phyloP scores from a whole-genome alignment of 1,140 invertebrate species.

The Aphidius gifuensis region DNA sequence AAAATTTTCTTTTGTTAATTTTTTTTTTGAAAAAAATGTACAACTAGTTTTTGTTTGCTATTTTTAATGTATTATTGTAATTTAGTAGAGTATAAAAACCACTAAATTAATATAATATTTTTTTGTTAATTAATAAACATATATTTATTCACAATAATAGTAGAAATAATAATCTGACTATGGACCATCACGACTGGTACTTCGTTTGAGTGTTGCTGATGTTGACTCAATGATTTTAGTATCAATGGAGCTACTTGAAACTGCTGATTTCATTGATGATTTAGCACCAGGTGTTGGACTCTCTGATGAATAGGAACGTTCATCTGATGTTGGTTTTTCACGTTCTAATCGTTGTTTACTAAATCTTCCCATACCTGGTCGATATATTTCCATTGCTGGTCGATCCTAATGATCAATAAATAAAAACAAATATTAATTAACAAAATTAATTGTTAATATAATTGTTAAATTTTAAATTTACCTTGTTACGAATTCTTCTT shows the following conservation, averaged over 20 bases:
- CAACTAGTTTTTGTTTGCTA: too few relatives aligned
- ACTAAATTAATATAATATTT: too few relatives aligned
- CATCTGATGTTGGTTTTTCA: constrained; percentile 56
- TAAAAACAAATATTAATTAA: constrained; percentile 8
- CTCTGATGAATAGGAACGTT: constrained; percentile 45
- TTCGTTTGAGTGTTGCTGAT: constrained; percentile 53
- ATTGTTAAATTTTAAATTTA: constrained; percentile 36
- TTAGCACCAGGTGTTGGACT: constrained; percentile 45
- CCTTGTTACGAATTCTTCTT: constrained; percentile 67
- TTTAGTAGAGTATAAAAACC: too few relatives aligned
- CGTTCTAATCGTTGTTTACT: constrained; percentile 65
- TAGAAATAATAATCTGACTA: constrained; percentile 24
- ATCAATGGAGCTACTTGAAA: constrained; percentile 34
- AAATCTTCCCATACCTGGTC: constrained; percentile 71
- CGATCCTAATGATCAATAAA: constrained; percentile 57
- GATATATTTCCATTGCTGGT: constrained; percentile 69
- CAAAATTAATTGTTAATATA: constrained; percentile 19
- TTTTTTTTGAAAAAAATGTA: too few relatives aligned
- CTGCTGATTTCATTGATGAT: constrained; percentile 29
- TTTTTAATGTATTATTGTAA: too few relatives aligned
- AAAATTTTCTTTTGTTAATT: too few relatives aligned
- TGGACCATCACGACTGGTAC: constrained; percentile 46
- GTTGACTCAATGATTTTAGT: constrained; percentile 39
- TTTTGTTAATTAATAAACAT: too few relatives aligned
- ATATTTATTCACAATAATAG: too few relatives aligned